Evolutionary conservation across 2,797 vertebrate genomes (phyloP).

Genomic region (Gambelia wislizenii): DNA sequence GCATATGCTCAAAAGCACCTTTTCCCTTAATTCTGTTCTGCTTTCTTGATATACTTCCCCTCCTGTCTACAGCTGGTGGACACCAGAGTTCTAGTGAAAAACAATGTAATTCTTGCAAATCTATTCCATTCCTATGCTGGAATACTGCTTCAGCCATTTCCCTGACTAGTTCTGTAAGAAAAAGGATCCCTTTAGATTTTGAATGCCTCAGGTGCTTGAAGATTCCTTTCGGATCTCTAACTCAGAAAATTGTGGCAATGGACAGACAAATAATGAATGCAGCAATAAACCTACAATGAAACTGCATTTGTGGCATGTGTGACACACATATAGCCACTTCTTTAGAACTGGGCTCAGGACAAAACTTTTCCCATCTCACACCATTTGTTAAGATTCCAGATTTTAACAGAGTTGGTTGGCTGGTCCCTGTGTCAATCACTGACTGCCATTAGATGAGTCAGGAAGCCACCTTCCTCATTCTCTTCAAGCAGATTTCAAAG

Average conservation of each 20-base stretch:
- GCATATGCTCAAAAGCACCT: neutral
- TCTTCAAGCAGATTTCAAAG: neutral
- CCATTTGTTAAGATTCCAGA: neutral
- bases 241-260: neutral
- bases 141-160: neutral
- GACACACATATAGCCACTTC: neutral
- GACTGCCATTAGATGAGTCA: neutral
- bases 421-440: neutral
- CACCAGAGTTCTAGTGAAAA: neutral
- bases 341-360: neutral
- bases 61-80: neutral
- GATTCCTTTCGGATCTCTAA: neutral
- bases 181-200: neutral
- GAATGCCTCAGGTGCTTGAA: neutral
- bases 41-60: neutral
- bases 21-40: neutral
- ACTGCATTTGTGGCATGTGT: neutral
- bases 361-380: neutral
- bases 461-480: neutral
- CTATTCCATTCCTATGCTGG: neutral
- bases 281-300: neutral
- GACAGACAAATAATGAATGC: neutral
- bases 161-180: neutral
- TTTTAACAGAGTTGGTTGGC: neutral
- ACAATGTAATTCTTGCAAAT: neutral